phyloP scores from a whole-genome alignment of 2,113 vertebrate species.

The Protobothrops flavoviridis region DNA sequence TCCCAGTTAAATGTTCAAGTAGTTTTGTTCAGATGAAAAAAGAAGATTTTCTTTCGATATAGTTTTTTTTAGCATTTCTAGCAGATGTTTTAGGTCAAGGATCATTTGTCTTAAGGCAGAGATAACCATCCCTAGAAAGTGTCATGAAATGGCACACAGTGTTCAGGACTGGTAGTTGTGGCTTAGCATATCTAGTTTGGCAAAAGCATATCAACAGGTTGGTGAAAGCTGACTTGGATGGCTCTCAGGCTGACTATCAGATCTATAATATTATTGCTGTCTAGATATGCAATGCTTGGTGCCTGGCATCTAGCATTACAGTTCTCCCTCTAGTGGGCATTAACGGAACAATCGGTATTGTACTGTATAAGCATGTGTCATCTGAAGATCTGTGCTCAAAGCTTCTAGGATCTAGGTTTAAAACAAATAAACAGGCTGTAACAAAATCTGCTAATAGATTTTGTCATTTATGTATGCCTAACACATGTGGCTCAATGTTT shows the following conservation, averaged over 20 bases:
- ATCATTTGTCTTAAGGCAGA: background rate
- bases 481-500: background rate
- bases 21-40: background rate
- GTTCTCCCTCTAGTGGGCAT: constrained; percentile 13
- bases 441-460: background rate
- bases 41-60: background rate
- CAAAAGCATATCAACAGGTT: background rate
- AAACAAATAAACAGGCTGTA: background rate
- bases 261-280: background rate
- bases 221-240: background rate
- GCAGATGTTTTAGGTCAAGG: background rate
- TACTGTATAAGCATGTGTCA: background rate
- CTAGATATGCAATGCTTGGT: background rate
- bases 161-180: background rate
- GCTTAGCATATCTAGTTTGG: background rate
- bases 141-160: background rate
- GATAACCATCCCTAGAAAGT: background rate
- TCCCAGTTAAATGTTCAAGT: background rate
- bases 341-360: background rate
- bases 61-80: background rate
- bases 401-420: too few relatives aligned
- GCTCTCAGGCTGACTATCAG: too few relatives aligned
- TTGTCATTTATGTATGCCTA: background rate
- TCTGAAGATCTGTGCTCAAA: background rate
- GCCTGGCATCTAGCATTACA: background rate